Conservation (phyloP, 2,113 vertebrate species). For the Otocyon megalotis region DNA sequence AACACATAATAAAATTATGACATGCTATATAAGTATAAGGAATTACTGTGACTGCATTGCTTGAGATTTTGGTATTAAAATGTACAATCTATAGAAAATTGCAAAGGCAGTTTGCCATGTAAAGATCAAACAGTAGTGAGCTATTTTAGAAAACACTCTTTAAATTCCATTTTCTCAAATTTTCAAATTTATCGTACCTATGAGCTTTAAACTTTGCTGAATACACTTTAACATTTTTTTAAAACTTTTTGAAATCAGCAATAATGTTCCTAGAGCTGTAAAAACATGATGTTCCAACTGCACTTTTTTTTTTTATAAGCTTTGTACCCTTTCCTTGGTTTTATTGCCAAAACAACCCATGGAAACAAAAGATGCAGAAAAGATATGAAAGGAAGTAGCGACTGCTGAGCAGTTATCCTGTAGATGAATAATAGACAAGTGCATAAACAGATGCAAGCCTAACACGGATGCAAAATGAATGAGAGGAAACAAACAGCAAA, state of each 20-base stretch:
- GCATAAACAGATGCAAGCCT: conserved; percentile 78
- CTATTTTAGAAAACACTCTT: conserved; percentile 72
- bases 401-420: conserved; percentile 74
- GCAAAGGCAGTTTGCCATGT: conserved; percentile 40
- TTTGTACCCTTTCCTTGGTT: conserved; percentile 77
- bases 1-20: conserved; percentile 68
- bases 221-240: conserved; percentile 65
- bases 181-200: conserved; percentile 79
- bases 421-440: conserved; percentile 83
- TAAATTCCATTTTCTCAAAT: not conserved
- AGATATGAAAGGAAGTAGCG: conserved; percentile 73
- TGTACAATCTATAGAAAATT: conserved; percentile 69
- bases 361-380: conserved; percentile 79
- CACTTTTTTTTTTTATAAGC: conserved; percentile 75
- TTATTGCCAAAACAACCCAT: conserved; percentile 80
- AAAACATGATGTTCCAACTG: conserved; percentile 78
- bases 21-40: conserved; percentile 42
- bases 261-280: conserved; percentile 76
- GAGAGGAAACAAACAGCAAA: conserved; percentile 65
- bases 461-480: conserved; percentile 77
- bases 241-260: conserved; percentile 78
- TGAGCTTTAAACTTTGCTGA: conserved; percentile 74
- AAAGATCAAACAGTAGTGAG: conserved; percentile 53
- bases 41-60: conserved; percentile 54
- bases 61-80: conserved; percentile 70